Conservation (phyloP, 2,113 vertebrate genomes). For the Daphoenositta chrysoptera region DNA sequence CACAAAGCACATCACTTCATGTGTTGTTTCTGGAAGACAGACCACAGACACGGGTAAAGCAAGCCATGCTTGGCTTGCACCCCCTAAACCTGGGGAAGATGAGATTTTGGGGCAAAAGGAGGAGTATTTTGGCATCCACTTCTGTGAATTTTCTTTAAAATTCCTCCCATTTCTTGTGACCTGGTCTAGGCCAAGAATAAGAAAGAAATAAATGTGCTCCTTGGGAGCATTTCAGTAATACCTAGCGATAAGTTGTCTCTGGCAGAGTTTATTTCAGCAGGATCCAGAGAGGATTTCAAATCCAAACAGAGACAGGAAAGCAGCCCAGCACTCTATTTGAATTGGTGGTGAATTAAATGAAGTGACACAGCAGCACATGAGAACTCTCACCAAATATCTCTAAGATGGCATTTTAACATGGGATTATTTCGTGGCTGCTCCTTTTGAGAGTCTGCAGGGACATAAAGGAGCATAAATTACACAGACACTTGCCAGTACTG, state of each 20-base stretch:
- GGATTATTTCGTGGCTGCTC: neutral
- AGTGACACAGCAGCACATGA: neutral
- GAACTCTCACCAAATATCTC: neutral
- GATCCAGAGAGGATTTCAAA: conserved; percentile 44
- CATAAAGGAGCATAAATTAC: neutral
- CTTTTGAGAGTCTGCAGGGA: neutral
- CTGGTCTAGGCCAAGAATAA: conserved; percentile 40
- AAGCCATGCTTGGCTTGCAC: neutral
- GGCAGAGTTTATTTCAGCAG: conserved; percentile 39
- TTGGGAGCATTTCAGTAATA: conserved; percentile 51
- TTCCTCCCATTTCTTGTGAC: conserved; percentile 38
- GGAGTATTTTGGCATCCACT: neutral
- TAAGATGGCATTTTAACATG: neutral
- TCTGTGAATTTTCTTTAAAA: conserved; percentile 39
- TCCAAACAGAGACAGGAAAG: conserved; percentile 23
- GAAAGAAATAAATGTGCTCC: conserved; percentile 45
- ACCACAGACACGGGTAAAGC: neutral
- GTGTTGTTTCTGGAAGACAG: neutral
- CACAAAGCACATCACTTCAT: neutral
- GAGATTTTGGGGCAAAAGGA: neutral
- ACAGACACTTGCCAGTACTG: neutral
- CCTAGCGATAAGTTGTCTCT: conserved; percentile 50
- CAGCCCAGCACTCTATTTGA: neutral
- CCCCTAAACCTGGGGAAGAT: neutral
- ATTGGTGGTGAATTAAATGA: conserved; percentile 8